Evolutionary conservation across 64 coral and sea anemone species (phyloP).

Genomic region (Pocillopora damicornis): DNA sequence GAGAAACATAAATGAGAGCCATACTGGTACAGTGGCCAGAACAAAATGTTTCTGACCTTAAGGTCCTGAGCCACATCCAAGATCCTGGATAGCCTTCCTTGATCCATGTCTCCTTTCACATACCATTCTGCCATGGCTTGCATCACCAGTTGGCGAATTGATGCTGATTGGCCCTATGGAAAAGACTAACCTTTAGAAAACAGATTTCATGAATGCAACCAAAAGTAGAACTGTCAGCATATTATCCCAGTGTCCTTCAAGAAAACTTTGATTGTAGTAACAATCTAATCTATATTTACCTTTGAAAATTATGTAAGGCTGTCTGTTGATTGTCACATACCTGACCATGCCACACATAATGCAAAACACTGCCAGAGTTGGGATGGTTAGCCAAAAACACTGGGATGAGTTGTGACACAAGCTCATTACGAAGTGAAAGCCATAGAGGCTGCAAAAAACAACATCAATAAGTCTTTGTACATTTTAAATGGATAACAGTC

Average conservation of each 20-base stretch:
- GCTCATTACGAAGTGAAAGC: conserved; percentile 75
- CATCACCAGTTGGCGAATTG: conserved; percentile 96
- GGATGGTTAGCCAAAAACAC: conserved; percentile 96
- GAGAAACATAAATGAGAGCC: too few species aligned
- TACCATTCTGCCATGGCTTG: conserved; percentile 99
- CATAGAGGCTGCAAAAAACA: conserved; percentile 74
- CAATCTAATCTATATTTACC: too few species aligned
- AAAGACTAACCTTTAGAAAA: not conserved
- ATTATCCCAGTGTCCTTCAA: too few species aligned
- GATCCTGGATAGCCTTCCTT: conserved; percentile 82
- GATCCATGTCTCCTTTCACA: conserved; percentile 89
- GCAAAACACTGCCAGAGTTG: conserved; percentile 90
- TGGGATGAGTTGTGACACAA: conserved; percentile 77
- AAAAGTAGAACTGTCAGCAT: not conserved
- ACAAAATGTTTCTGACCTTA: conserved; percentile 43
- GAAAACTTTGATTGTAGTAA: too few species aligned
- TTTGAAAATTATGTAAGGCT: too few species aligned
- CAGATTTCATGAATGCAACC: not conserved
- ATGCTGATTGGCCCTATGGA: conserved; percentile 78
- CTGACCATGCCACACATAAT: conserved; percentile 98
- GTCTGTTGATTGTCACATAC: conserved; percentile 32
- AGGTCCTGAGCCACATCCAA: conserved; percentile 96
- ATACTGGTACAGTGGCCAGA: not conserved
- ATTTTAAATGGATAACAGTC: not conserved
- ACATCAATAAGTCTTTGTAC: not conserved